These are phyloP conservation scores for Urosaurus nigricauda DNA, from an alignment of 2,797 vertebrate species.

Conservation along the genomic window DNA sequence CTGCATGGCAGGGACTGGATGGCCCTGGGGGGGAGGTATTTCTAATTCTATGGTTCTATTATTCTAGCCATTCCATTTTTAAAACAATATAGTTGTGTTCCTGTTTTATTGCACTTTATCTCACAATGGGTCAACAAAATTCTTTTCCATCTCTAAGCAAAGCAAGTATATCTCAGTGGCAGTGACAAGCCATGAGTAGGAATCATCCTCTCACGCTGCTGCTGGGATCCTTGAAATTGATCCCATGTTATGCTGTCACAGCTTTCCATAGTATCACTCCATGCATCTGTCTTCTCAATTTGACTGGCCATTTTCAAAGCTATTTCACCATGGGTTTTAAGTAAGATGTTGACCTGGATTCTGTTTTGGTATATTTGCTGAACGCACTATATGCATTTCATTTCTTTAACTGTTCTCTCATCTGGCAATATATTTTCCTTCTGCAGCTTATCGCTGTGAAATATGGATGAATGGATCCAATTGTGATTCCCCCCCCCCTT, in stretches of 20 bases:
- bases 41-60: too few species aligned
- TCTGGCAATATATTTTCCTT: not conserved
- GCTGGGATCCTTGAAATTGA: not conserved
- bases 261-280: not conserved
- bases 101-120: not conserved
- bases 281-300: conserved; percentile 10
- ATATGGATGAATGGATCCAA: conserved; percentile 53
- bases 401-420: conserved; percentile 15
- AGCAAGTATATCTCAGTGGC: not conserved
- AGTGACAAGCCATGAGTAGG: not conserved
- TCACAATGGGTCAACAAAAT: not conserved
- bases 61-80: not conserved
- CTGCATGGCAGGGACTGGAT: too few species aligned
- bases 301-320: conserved; percentile 5
- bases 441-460: conserved; percentile 39
- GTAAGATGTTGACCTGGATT: conserved; percentile 43
- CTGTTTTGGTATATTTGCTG: not conserved
- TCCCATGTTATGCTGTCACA: not conserved
- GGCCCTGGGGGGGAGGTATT: too few species aligned
- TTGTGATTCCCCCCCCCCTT: conserved; percentile 7
- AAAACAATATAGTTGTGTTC: not conserved
- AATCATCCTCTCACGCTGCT: not conserved
- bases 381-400: conserved; percentile 39
- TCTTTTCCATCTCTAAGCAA: not conserved
- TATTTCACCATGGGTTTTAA: conserved; percentile 12